Base-by-base conservation (phyloP, 30 jellyfish, hydroid and myxozoan genomes). In the Aurelia sp. region DNA sequence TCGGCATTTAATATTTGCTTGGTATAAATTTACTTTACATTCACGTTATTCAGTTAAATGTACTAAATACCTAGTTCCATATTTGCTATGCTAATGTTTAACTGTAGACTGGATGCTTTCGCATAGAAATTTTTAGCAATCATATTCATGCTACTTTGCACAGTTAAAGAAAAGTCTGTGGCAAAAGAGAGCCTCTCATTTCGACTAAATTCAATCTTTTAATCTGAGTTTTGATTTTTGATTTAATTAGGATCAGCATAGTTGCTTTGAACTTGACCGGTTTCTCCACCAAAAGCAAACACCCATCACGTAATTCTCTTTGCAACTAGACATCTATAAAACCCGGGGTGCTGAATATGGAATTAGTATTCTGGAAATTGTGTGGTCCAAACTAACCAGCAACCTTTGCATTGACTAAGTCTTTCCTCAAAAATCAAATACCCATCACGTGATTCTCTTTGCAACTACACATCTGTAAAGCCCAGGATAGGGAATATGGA, bases 221-320 rank as follows among this genome's bases (percentile, higher is more conserved):
- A 67, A 67, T 81, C 82, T 40, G 12, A 71, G 85, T 70, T 59
- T 82, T 44, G 53, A 71, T 70, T 69, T 69, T 66, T 67, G 92
- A 74, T 82, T 82, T 62, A 37, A 47, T 60, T 20, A 27, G 86
- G 92, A 82, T 82, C 83, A 82, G 62, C 57, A 44, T 55, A 21
- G 50, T 37, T 21, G 59, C 92, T 82, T 71, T 69, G 92, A 82
- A 62, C 76, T 69, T 18, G 47, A 63, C 92, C 92, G 92, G 61
- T 58, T 74, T 59, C 33, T 59, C 69, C 16, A 9, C 12, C 13
- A 59, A 18, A 21, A 59, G 6, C 55, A 44, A 44, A 44, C 0
- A 9, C 15, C 15, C 15, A 44, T 44, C 55, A 44, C 55, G 55
- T 10, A 44, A 10, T 44, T 44, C 55, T 44, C 55, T 44, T 7